Conservation (phyloP, 2,113 vertebrate species). For the Tupaia chinensis region DNA sequence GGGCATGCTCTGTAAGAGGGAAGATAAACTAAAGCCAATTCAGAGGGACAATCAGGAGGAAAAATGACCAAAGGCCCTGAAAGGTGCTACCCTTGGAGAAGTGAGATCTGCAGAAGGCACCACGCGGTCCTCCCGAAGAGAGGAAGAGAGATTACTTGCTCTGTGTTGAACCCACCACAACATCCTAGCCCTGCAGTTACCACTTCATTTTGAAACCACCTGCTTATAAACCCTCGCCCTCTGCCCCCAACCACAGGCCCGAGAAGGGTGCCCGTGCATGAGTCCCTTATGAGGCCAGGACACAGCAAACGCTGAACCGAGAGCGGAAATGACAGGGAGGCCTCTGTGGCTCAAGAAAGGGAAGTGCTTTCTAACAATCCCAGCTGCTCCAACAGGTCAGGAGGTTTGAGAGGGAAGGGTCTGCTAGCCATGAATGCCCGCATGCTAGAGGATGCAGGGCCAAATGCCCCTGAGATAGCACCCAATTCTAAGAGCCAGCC, state of each 20-base stretch:
- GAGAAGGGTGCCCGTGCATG: background rate
- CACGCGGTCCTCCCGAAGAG: slow-evolving; percentile 20
- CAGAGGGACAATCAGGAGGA: background rate
- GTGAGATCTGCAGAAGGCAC: background rate
- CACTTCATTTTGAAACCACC: slow-evolving; percentile 32
- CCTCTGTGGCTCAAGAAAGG: slow-evolving; percentile 14
- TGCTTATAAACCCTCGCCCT: background rate
- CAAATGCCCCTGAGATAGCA: slow-evolving; percentile 12
- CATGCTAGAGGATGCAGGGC: background rate
- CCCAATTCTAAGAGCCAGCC: background rate
- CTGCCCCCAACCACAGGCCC: slow-evolving; percentile 39
- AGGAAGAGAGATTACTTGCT: slow-evolving; percentile 22
- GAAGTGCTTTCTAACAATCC: slow-evolving; percentile 66
- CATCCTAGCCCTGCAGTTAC: background rate
- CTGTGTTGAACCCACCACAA: background rate
- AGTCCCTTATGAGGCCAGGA: slow-evolving; percentile 44
- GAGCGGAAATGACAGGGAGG: slow-evolving; percentile 1
- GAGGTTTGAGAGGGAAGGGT: background rate
- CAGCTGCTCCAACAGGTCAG: background rate
- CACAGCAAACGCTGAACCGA: slow-evolving; percentile 42
- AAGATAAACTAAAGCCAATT: background rate
- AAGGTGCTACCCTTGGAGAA: slow-evolving; percentile 31
- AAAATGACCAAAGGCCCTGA: background rate
- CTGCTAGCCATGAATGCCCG: background rate
- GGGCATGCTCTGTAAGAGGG: background rate